Base-by-base conservation (phyloP, 2,113 vertebrate genomes). In the Thamnophis sirtalis region DNA sequence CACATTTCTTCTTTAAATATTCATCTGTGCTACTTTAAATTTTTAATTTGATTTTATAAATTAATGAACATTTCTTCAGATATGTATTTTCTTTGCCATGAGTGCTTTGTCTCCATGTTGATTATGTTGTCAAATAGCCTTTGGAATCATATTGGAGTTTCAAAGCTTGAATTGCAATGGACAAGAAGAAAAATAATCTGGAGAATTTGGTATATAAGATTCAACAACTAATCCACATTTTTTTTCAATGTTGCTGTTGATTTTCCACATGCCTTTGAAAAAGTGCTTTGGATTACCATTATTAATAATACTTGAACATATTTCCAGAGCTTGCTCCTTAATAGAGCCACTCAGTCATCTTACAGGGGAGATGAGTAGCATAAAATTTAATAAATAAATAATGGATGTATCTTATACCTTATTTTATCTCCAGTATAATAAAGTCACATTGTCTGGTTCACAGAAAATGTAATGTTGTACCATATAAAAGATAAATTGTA, bases 311-410 rank as follows among this genome's bases (percentile, higher is more conserved):
- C 94, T 95, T 96, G 94, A 95, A 95, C 93, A 90, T 93, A 94
- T 95, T 96, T 96, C 95, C 94, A 89, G 95, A 97, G 96, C 92
- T 94, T 91, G 91, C 95, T 93, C 93, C 96, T 96, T 90, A 97
- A 55, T 55, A 19, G 15, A 55, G 54, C 17, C 54, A 5, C 54
- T 5, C 54, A 55, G 54, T 55, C 54, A 55, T 4, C 54, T 55
- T 15, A 55, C 4, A 21, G 54, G 53, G 53, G 53, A 54, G 53
- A 54, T 54, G 53, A 54, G 3, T 1, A 15, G 54, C 54, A 55
- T 55, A 21, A 55, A 19, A 55, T 55, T 55, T 55, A 55, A 55
- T 55, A 19, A 21, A 55, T 55, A 55, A 19, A 55, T 21, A 55
- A 55, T 55, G 1, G 17, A 5, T 55, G 54, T 55, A 55, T 55